Evolutionary conservation across 2,888 invertebrate genomes (phyloP), one percentile per base, ranked within the genome.

Genomic region (Anodontia alba): DNA sequence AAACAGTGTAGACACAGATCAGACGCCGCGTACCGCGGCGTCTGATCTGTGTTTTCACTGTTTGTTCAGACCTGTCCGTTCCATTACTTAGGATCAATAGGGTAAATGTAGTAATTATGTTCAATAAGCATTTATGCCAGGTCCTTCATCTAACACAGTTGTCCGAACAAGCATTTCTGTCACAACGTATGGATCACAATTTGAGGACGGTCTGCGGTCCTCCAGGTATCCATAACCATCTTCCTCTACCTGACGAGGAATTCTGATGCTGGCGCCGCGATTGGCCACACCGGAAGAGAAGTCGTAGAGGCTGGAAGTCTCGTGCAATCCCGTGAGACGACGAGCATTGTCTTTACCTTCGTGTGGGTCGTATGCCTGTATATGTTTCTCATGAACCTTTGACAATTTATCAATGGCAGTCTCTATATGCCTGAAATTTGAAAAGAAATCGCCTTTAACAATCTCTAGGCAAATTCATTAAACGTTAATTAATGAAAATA

Each of bases 271-370:
- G 95, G 97, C 97, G 68, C 97, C 98, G 87, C 99, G 97, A 95
- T 98, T 98, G 49, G 99, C 99, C 5, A 99, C 98, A 73, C 96
- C 95, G 72, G 97, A 97, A 89, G 98, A 98, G 95, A 99, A 99
- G 95, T 99, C 98, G 94, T 98, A 97, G 94, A 99, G 99, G 91
- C 97, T 98, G 92, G 99, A 98, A 1, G 99, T 99, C 95, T 99
- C 99, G 94, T 98, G 98, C 90, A 96, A 96, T 80, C 99, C 99
- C 5, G 94, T 99, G 83, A 99, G 96, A 86, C 99, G 96, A 84
- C 99, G 96, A 94, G 98, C 98, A 95, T 99, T 99, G 96, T 99
- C 99, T 94, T 97, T 97, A 79, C 99, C 99, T 92, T 97, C 97
- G 87, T 98, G 97, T 20, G 99, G 99, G 95, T 99, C 99, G 95